Evolutionary conservation across 2,888 invertebrate genomes (phyloP).

Genomic region (Noctua janthina): DNA sequence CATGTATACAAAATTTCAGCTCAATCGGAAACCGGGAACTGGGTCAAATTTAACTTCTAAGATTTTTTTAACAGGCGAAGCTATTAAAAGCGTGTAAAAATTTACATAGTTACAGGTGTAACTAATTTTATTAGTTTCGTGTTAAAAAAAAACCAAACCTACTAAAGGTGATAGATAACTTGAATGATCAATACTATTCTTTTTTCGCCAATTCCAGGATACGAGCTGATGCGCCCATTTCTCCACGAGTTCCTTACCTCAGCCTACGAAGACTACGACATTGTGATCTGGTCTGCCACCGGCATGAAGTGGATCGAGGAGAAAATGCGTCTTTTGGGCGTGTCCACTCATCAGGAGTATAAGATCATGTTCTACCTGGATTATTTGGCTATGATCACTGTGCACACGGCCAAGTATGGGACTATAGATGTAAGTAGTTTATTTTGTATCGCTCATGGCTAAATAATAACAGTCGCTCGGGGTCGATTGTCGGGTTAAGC

Average conservation of each 20-base stretch:
- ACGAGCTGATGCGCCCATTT: constrained; percentile 98
- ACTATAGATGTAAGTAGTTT: constrained; percentile 93
- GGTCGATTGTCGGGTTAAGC: not conserved
- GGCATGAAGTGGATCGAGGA: constrained; percentile 99
- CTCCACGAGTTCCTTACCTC: constrained; percentile 97
- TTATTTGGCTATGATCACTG: constrained; percentile 98
- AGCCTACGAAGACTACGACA: constrained; percentile 97
- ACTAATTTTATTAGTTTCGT: too few species aligned
- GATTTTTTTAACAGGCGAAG: too few species aligned
- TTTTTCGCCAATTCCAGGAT: constrained; percentile 84
- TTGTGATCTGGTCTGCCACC: constrained; percentile 99
- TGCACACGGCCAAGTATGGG: constrained; percentile 97
- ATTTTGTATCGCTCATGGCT: not conserved
- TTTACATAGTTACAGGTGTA: too few species aligned
- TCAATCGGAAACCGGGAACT: too few species aligned
- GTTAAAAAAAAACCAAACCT: too few species aligned
- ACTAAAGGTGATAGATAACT: not conserved
- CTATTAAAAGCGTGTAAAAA: too few species aligned
- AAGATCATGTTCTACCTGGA: constrained; percentile 98
- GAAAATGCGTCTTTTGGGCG: constrained; percentile 98
- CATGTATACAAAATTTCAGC: too few species aligned
- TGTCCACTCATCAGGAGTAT: constrained; percentile 95
- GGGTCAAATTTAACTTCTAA: too few species aligned
- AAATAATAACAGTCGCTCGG: not conserved
- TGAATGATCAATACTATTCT: not conserved